These are phyloP conservation scores for Aplocera efformata DNA, from an alignment of 2,888 invertebrate species.

Conservation along the genomic window DNA sequence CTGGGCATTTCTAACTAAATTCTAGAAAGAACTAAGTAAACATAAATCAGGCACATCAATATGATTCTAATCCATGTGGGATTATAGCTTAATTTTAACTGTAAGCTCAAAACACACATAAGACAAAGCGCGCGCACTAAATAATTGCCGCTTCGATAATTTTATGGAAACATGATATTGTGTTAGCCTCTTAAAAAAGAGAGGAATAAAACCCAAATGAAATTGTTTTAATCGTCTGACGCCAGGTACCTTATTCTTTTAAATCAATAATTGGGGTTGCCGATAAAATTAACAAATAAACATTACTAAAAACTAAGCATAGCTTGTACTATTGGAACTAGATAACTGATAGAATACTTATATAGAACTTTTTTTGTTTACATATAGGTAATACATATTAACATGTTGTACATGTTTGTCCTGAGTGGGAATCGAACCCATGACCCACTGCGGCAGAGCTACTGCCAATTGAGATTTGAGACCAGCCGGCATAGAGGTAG, in stretches of 20 bases:
- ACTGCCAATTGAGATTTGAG: too few species aligned
- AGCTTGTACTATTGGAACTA: too few species aligned
- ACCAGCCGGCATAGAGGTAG: too few species aligned
- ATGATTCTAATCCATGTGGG: conserved; percentile 22
- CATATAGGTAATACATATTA: too few species aligned
- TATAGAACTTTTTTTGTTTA: too few species aligned
- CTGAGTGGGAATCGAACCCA: too few species aligned
- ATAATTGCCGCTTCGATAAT: conserved; percentile 78
- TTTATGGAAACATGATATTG: conserved; percentile 79
- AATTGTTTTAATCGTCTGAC: conserved; percentile 78
- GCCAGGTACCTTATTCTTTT: conserved; percentile 44
- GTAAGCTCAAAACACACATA: conserved; percentile 33
- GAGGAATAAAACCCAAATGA: conserved; percentile 68
- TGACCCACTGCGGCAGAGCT: too few species aligned
- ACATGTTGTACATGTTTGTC: too few species aligned
- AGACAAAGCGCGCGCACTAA: conserved; percentile 51
- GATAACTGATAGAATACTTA: too few species aligned
- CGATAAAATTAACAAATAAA: conserved; percentile 16
- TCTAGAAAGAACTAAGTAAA: conserved; percentile 39
- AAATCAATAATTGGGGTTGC: conserved; percentile 18
- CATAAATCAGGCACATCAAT: conserved; percentile 19
- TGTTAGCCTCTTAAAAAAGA: conserved; percentile 77
- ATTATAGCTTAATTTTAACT: conserved; percentile 33
- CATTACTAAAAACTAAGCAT: too few species aligned
- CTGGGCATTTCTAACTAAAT: conserved; percentile 59